A percentile compares a stretch with the other conserved stretches of the same genome.
These are phyloP conservation scores for Ia io DNA, from an alignment of 2,113 vertebrate genomes.

Conservation along the genomic window DNA sequence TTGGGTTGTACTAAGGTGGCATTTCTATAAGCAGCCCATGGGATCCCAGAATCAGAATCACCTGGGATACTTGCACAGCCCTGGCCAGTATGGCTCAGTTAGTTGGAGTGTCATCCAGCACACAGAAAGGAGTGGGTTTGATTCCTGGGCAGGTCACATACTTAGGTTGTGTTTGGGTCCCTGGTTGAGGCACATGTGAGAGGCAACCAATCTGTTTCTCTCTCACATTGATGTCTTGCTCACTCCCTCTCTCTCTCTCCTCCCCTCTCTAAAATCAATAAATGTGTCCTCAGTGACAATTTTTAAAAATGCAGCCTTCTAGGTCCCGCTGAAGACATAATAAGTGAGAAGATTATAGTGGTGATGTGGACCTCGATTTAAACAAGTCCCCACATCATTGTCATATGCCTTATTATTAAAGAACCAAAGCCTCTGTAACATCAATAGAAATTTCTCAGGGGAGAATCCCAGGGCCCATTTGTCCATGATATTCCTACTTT, in stretches of 20 bases:
- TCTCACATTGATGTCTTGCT: too few species aligned
- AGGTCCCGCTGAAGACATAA: not conserved
- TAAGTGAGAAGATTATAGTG: not conserved
- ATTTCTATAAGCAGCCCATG: not conserved
- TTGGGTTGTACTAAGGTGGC: too few species aligned
- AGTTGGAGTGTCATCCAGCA: not conserved
- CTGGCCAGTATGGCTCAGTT: not conserved
- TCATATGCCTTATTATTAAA: not conserved
- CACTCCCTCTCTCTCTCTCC: not conserved
- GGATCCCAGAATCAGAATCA: not conserved
- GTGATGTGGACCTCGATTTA: not conserved
- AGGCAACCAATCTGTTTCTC: not conserved
- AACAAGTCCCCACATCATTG: not conserved
- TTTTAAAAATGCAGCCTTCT: not conserved
- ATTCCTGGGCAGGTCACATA: not conserved
- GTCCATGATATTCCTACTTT: too few species aligned
- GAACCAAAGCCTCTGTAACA: not conserved
- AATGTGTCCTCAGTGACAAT: not conserved
- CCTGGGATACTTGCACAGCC: not conserved
- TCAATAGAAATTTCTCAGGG: not conserved
- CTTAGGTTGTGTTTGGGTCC: not conserved
- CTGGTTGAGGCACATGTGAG: not conserved
- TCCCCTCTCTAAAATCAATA: not conserved
- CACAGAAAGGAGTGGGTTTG: not conserved
- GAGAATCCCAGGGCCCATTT: not conserved